Evolutionary conservation across 1,140 invertebrate species (phyloP), one percentile per base, ranked within the genome.

Genomic region (Protaetia brevitarsis): DNA sequence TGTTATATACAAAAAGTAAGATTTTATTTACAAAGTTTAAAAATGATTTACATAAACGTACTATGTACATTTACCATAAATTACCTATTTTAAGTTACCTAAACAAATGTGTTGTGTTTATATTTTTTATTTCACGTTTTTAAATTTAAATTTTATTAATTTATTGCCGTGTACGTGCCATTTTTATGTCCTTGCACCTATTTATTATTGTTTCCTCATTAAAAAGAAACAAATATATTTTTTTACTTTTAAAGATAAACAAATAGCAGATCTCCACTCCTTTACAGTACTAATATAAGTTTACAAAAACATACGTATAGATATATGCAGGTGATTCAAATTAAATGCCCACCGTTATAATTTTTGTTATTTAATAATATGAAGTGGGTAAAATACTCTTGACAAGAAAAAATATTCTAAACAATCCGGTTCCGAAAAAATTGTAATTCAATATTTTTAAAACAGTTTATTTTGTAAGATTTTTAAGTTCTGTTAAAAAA

Each of bases 21-120:
- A 71, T 72, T 73, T 72, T 75, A 73, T 75, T 74, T 74, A 73
- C 68, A 70, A 66, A 67, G 59, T 69, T 70, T 69, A 70, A 69
- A 68, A 60, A 64, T 68, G 67, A 73, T 71, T 68, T 69, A 73
- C 65, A 63, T 73, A 66, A 63, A 65, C 51, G 27, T 37, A 37
- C 62, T 64, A 37, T 41, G 61, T 66, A 64, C 57, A 58, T 66
- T 45, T 66, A 65, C 45, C 30, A 27, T 64, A 66, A 65, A 65
- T 36, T 30, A 29, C 28, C 65, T 41, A 63, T 63, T 58, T 60
- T 59, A 62, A 61, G 65, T 66, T 66, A 66, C 65, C 65, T 61
- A 66, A 66, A 51, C 8, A 23, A n/a, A 59, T 59, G 57, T 28
- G 16, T 57, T 66, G 51, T 45, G 13, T 65, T 51, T 65, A 13